Conservation (phyloP, 2,113 vertebrate genomes). For the Amazona guildingii region DNA sequence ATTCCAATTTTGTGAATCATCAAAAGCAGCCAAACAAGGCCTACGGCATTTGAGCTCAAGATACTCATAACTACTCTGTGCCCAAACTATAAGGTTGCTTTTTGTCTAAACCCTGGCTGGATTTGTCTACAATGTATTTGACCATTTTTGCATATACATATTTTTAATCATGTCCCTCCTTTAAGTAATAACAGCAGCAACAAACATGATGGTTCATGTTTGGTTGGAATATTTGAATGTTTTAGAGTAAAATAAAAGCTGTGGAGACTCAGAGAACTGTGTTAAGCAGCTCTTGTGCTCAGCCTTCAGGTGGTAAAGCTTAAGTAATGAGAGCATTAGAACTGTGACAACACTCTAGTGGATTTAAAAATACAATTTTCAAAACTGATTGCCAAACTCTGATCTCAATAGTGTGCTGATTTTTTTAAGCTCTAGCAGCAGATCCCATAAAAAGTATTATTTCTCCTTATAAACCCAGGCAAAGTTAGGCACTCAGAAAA, state of each 20-base stretch:
- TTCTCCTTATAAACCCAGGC: neutral
- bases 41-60: neutral
- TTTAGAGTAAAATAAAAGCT: constrained; percentile 13
- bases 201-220: neutral
- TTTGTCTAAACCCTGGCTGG: neutral
- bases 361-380: constrained; percentile 55
- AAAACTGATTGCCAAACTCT: constrained; percentile 54
- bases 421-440: constrained; percentile 24
- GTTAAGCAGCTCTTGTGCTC: constrained; percentile 45
- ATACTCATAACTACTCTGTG: neutral
- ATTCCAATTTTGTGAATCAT: neutral
- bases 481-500: neutral
- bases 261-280: neutral
- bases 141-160: neutral
- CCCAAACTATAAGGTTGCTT: neutral
- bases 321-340: neutral
- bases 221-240: neutral
- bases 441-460: constrained; percentile 12
- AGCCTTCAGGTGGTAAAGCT: constrained; percentile 47
- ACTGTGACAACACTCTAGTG: constrained; percentile 43
- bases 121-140: neutral
- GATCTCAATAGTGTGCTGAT: constrained; percentile 1
- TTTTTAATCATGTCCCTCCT: neutral
- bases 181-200: neutral
- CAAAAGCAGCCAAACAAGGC: neutral